Evolutionary conservation across 2,113 vertebrate species (phyloP).

Genomic region (Dicentrarchus labrax): DNA sequence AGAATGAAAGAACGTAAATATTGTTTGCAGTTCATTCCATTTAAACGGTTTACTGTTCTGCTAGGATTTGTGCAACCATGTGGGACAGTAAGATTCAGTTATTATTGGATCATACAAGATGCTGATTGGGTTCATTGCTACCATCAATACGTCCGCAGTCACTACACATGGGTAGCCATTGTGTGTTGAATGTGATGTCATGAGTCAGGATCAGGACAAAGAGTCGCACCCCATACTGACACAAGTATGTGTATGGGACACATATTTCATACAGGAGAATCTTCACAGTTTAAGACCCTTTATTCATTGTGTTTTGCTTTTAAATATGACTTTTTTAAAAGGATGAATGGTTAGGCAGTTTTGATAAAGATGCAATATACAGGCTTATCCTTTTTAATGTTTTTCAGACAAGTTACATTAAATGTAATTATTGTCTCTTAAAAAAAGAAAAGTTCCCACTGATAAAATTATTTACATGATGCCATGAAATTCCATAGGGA

Average conservation of each 20-base stretch:
- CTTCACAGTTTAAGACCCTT: background rate
- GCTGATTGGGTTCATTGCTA: background rate
- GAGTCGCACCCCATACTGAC: background rate
- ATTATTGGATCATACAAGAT: background rate
- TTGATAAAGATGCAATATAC: background rate
- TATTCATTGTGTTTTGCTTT: too few species aligned
- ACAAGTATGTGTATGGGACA: background rate
- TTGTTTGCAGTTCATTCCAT: background rate
- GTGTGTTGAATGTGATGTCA: conserved; percentile 42
- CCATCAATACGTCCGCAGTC: background rate
- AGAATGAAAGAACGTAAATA: background rate
- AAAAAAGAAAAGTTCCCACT: background rate
- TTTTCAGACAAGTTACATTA: conserved; percentile 2
- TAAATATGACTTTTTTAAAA: too few species aligned
- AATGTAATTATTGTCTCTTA: background rate
- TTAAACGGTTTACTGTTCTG: background rate
- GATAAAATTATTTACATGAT: background rate
- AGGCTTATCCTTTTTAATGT: background rate
- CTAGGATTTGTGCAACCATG: background rate
- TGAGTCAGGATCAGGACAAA: conserved; percentile 24
- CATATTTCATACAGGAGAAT: background rate
- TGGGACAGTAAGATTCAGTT: background rate
- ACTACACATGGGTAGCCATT: conserved; percentile 23
- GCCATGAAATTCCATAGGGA: conserved; percentile 26
- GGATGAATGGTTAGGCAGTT: background rate